Evolutionary conservation across 2,888 invertebrate genomes (phyloP), one percentile per base, ranked within the genome.

Genomic region (Pristionchus japonicus): DNA sequence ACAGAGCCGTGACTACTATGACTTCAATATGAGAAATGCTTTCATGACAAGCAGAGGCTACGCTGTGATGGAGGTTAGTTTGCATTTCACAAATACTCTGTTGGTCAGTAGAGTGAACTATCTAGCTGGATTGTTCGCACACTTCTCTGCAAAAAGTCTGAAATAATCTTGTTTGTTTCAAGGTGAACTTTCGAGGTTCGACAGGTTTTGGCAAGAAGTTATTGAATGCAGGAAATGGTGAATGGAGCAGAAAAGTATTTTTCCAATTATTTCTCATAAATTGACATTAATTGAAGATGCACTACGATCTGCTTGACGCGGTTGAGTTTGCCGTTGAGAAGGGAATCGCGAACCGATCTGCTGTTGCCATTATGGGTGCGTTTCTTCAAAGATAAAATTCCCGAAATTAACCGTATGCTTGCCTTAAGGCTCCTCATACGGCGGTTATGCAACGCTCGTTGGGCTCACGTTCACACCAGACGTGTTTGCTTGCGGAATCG

Each of bases 391-490:
- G 11, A 6, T 9, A 43, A 11, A 43, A 43, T 43, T 43, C 6
- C 7, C 43, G 43, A 43, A 43, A 6, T 43, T 43, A 43, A 43
- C 11, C 43, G 43, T 6, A 43, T 43, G 7, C 43, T 43, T 43
- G 20, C 6, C n/a, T 80, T 23, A 23, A 86, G 91, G 91, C 11
- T 91, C 91, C n/a, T 91, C 91, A 61, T 94, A 93, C 89, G 94
- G 94, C 11, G 94, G 94, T 20, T 94, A 93, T 91, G 94, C 93
- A 2, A 92, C 93, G 2, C 91, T 94, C 77, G 94, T 93, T 20
- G 93, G 93, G 17, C 85, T 94, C 80, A 93, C 94, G 17, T 94
- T 93, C 89, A 94, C 93, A 1, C 94, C 94, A 3, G 92, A 94
- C 61, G 89, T 89, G 0, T 94, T 93, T 87, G 92, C 93, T 0